A percentile compares a stretch with the other conserved stretches of the same genome.
phyloP scores from a whole-genome alignment of 1,140 invertebrate genomes.

The Aphaenogaster ashmeadi region DNA sequence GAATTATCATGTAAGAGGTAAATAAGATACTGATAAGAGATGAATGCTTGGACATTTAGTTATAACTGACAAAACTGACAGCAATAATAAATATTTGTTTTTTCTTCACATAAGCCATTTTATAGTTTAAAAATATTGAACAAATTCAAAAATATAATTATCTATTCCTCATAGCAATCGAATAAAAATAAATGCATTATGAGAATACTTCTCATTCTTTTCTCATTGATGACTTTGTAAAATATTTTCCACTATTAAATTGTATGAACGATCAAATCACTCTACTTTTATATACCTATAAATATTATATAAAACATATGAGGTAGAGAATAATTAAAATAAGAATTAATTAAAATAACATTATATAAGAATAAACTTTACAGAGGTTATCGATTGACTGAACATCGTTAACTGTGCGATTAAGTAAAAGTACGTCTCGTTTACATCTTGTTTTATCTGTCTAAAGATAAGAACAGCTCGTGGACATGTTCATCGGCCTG shows the following conservation, averaged over 20 bases:
- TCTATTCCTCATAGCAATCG: neutral
- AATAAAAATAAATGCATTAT: neutral
- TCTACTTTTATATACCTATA: neutral
- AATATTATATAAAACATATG: too few relatives aligned
- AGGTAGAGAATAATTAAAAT: neutral
- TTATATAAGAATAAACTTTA: conserved; percentile 17
- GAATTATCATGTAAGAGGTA: neutral
- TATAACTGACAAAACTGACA: neutral
- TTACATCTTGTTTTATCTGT: conserved; percentile 2
- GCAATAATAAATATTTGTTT: neutral
- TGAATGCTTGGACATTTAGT: neutral
- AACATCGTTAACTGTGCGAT: neutral
- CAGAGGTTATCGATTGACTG: conserved; percentile 22
- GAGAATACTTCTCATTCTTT: neutral
- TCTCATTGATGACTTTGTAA: neutral
- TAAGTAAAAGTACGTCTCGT: neutral
- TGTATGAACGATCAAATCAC: neutral
- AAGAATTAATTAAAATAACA: neutral
- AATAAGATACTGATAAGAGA: neutral
- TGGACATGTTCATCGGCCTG: neutral
- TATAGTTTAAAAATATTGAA: neutral
- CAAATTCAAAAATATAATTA: neutral
- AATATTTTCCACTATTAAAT: neutral
- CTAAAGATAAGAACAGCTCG: neutral
- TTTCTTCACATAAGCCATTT: neutral